Evolutionary conservation across 2,888 invertebrate species (phyloP), one percentile per base, ranked within the genome.

Genomic region (Thymelicus lineola): DNA sequence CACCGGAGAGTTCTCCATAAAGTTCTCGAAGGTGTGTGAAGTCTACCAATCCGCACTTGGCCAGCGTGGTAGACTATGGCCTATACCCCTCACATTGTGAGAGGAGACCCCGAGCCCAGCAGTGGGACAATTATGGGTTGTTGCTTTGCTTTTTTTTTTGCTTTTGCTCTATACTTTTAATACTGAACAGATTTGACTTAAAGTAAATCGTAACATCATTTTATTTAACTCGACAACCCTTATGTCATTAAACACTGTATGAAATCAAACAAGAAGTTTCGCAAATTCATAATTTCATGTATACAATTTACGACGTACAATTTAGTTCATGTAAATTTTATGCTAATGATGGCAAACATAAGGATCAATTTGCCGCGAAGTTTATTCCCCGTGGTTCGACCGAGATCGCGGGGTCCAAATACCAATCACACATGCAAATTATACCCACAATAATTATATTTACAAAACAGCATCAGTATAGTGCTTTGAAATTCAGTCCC

Each of bases 391-490:
- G n/a, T 35, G 50, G 59, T n/a, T 28, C 38, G 12, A 45, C 20
- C 63, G 46, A 48, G 45, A 68, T 57, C 46, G 46, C 20, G 45
- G 48, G 17, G 10, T 59, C 36, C 62, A 55, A 57, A 62, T 68
- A 62, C 61, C 68, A 55, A 62, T 68, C 61, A 61, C 36, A 68
- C 57, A 68, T 68, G 62, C 62, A 68, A 68, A 68, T 68, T 68
- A 10, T 7, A 36, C 46, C 57, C 35, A 57, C 7, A 57, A 15
- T 36, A n/a, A 36, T 36, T 36, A 14, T 36, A 36, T 36, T 57
- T 57, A 53, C 53, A 20, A 50, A 50, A 7, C 15, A 50, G 50
- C 10, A 10, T 20, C 50, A 50, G 7, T 6, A 48, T 46, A 14
- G 6, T 46, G 28, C 28, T 28, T 3, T 28, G 28, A 28, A 28